Conservation (phyloP, 2,888 invertebrate species). For the Timema cristinae region DNA sequence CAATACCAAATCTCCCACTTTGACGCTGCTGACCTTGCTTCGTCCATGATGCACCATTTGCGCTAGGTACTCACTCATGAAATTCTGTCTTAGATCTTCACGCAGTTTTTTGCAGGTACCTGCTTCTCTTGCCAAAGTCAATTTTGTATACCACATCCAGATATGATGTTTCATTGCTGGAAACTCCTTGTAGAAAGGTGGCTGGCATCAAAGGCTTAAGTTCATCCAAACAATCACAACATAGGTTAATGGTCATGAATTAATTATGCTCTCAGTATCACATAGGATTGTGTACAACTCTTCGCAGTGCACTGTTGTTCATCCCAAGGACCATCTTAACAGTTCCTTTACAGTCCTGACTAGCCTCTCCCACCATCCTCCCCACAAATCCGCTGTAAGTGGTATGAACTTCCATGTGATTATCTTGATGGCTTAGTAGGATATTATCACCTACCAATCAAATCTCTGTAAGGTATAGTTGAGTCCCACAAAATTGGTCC, state of each 20-base stretch:
- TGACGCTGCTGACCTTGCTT: background rate
- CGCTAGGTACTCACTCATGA: background rate
- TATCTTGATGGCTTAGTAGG: background rate
- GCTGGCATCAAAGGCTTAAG: background rate
- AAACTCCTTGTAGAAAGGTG: background rate
- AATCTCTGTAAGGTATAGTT: background rate
- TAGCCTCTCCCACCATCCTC: background rate
- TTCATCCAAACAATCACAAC: background rate
- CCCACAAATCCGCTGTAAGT: background rate
- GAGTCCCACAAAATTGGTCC: background rate
- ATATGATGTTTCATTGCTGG: background rate
- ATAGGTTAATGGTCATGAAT: background rate
- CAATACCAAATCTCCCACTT: background rate
- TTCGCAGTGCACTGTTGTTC: background rate
- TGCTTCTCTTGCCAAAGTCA: background rate
- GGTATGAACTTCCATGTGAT: background rate
- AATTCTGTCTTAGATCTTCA: background rate
- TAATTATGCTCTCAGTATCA: background rate
- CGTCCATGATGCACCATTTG: background rate
- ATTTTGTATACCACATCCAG: background rate
- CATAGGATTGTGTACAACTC: background rate
- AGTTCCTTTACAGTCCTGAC: no score
- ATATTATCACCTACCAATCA: background rate
- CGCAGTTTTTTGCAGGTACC: background rate
- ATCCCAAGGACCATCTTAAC: no score